Percentiles rank a stretch among this genome's conserved stretches.
Evolutionary conservation across 2,797 vertebrate species (phyloP).

Genomic region (Ptychadena robeensis): DNA sequence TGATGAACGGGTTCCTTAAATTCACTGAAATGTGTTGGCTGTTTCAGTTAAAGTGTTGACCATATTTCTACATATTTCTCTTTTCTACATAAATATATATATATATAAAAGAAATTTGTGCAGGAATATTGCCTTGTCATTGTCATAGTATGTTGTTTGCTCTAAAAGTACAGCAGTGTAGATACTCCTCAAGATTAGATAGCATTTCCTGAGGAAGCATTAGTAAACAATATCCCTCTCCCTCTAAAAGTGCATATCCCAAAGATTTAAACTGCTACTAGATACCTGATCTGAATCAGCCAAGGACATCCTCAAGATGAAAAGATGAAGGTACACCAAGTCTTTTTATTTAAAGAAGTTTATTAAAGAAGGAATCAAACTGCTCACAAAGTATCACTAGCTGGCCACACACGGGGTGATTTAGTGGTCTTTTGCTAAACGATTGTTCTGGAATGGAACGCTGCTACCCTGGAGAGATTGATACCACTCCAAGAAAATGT

Average conservation of each 20-base stretch:
- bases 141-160: background rate
- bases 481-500: no score
- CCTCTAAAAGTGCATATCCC: background rate
- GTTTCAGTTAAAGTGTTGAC: no score
- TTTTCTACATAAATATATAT: no score
- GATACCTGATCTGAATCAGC: conserved; percentile 12
- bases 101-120: background rate
- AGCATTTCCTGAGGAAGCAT: background rate
- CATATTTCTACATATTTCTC: no score
- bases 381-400: conserved; percentile 1
- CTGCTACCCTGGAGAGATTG: no score
- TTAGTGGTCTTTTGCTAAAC: no score
- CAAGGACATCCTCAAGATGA: background rate
- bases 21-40: no score
- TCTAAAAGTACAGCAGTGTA: background rate
- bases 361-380: background rate
- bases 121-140: background rate
- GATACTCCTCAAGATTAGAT: background rate
- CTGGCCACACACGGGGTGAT: no score
- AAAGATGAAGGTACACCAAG: background rate
- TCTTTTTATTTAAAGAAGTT: background rate
- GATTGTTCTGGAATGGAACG: no score
- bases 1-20: no score
- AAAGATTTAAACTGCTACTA: background rate
- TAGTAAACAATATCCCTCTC: background rate